Conservation (phyloP, 1,140 invertebrate genomes). For the Mamestra configurata region DNA sequence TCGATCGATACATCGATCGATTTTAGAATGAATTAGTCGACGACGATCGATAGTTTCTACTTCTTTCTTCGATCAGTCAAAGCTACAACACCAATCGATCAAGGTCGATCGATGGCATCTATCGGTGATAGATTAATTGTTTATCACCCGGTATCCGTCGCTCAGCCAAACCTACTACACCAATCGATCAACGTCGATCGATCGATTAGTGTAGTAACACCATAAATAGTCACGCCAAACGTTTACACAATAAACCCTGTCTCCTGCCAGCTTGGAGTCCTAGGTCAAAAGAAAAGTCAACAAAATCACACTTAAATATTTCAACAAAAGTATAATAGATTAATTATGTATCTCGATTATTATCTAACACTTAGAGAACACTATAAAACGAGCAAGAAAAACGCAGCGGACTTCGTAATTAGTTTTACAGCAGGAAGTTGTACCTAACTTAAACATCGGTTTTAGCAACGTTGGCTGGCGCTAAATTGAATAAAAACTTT, state of each 20-base stretch:
- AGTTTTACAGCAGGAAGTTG: conserved; percentile 19
- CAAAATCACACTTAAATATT: neutral
- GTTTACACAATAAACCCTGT: neutral
- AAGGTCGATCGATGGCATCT: no score
- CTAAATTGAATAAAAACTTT: conserved; percentile 33
- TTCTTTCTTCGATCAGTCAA: no score
- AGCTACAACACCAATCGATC: no score
- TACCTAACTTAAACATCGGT: conserved; percentile 28
- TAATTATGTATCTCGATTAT: neutral
- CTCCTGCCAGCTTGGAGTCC: neutral
- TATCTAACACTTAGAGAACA: conserved; percentile 14
- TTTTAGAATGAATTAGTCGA: no score
- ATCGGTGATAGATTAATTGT: no score
- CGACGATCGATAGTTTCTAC: no score
- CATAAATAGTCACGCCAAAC: no score
- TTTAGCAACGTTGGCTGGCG: neutral
- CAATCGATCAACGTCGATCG: no score
- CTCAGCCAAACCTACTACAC: no score
- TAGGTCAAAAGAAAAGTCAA: neutral
- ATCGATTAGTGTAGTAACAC: no score
- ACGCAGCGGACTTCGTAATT: conserved; percentile 30
- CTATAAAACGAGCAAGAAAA: conserved; percentile 34
- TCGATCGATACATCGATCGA: no score
- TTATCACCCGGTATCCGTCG: no score
- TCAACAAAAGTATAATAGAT: neutral